A percentile compares a stretch with the other conserved stretches of the same genome.
phyloP scores from a whole-genome alignment of 2,888 invertebrate genomes.

The Perithous albicinctus region DNA sequence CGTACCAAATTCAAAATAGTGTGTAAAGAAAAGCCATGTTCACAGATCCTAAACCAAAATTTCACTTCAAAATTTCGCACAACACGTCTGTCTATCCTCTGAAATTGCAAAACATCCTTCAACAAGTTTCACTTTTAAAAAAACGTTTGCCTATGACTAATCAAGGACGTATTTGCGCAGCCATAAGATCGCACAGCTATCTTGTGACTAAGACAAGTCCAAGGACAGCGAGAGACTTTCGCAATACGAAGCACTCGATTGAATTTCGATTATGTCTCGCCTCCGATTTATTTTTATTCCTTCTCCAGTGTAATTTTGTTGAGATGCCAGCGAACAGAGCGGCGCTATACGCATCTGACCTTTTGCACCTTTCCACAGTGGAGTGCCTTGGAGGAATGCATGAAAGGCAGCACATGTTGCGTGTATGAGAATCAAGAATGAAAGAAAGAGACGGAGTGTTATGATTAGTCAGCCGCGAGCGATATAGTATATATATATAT shows the following conservation, averaged over 20 bases:
- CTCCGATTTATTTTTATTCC: neutral
- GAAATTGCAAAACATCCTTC: too few relatives aligned
- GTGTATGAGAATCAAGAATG: neutral
- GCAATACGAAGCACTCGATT: conserved; percentile 3
- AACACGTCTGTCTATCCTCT: too few relatives aligned
- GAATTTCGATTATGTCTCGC: conserved; percentile 27
- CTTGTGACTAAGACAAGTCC: conserved; percentile 4
- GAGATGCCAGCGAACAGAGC: neutral
- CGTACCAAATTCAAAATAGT: too few relatives aligned
- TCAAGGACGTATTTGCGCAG: conserved; percentile 12
- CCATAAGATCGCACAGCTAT: neutral
- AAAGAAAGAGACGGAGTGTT: neutral
- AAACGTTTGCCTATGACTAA: conserved; percentile 3
- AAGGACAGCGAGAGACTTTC: neutral
- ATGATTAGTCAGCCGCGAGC: conserved; percentile 16
- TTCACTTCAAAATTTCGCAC: too few relatives aligned
- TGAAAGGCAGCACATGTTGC: conserved; percentile 8
- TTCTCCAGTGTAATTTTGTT: conserved; percentile 6
- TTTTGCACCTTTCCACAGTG: conserved; percentile 41
- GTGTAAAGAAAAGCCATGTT: too few relatives aligned
- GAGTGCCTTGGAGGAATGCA: conserved; percentile 44
- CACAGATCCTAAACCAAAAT: too few relatives aligned
- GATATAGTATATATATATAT: too few relatives aligned
- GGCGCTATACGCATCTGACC: conserved; percentile 41
- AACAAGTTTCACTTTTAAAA: too few relatives aligned